These are phyloP conservation scores for Megaceryle alcyon DNA, from an alignment of 2,797 vertebrate species.

Conservation along the genomic window DNA sequence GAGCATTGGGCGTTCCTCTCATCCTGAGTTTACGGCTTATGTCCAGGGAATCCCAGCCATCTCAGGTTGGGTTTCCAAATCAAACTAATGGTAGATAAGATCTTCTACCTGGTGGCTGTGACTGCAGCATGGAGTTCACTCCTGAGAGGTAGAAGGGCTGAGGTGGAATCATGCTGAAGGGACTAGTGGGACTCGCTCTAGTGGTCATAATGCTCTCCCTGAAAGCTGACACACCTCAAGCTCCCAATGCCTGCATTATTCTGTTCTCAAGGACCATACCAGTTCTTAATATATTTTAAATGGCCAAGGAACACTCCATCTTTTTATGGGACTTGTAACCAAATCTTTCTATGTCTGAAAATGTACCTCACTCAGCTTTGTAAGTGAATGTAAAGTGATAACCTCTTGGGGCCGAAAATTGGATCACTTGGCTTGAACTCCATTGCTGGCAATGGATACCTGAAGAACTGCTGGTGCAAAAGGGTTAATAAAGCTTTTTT, in stretches of 20 bases:
- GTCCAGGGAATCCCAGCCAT: not conserved
- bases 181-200: not conserved
- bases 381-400: conserved; percentile 62
- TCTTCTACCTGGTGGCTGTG: not conserved
- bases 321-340: conserved; percentile 66
- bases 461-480: conserved; percentile 55
- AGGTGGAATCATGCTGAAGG: not conserved
- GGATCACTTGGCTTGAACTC: conserved; percentile 58
- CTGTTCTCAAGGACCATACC: conserved; percentile 45
- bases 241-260: not conserved
- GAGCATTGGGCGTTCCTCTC: not conserved
- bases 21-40: not conserved
- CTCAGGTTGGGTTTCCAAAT: not conserved
- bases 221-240: not conserved
- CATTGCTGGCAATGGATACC: conserved; percentile 65
- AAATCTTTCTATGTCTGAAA: conserved; percentile 66
- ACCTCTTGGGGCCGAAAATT: conserved; percentile 1
- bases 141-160: not conserved
- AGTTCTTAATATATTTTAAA: conserved; percentile 43
- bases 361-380: conserved; percentile 67
- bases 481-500: conserved; percentile 75
- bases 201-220: not conserved
- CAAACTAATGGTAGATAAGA: not conserved
- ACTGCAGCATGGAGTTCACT: not conserved
- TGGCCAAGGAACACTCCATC: conserved; percentile 64